These are phyloP conservation scores for Cheumatopsyche charites DNA, from an alignment of 1,140 invertebrate species.

Conservation along the genomic window DNA sequence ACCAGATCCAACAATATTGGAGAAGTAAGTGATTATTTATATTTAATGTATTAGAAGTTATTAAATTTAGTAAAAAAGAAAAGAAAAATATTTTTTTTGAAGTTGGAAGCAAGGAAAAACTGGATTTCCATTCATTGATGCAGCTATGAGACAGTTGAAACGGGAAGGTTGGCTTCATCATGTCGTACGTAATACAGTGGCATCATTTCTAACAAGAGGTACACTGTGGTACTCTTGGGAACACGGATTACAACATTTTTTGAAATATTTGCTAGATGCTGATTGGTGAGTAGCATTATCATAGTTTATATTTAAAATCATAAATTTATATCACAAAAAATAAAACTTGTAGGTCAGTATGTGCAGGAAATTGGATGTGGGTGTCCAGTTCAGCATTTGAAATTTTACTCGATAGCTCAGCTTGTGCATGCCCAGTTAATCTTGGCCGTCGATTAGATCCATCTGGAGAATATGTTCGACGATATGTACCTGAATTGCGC, in stretches of 20 bases:
- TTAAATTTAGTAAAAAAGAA: too few species aligned
- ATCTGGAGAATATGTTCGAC: slow-evolving; percentile 70
- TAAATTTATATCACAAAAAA: slow-evolving; percentile 4
- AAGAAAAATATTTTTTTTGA: not conserved
- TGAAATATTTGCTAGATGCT: slow-evolving; percentile 73
- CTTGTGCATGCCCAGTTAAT: slow-evolving; percentile 71
- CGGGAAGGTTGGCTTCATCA: slow-evolving; percentile 77
- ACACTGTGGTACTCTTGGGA: slow-evolving; percentile 78
- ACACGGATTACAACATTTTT: slow-evolving; percentile 68
- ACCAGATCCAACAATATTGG: slow-evolving; percentile 59
- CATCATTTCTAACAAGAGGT: slow-evolving; percentile 75
- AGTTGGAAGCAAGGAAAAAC: slow-evolving; percentile 72
- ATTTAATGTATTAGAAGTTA: not conserved
- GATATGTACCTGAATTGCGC: slow-evolving; percentile 73
- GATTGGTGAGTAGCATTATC: slow-evolving; percentile 60
- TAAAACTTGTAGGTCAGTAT: slow-evolving; percentile 63
- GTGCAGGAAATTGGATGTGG: slow-evolving; percentile 84
- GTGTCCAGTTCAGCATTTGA: slow-evolving; percentile 77
- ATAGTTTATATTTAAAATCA: not conserved
- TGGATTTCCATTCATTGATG: slow-evolving; percentile 80
- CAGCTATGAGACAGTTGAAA: slow-evolving; percentile 72
- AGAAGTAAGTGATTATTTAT: slow-evolving; percentile 51
- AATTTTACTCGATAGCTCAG: slow-evolving; percentile 66
- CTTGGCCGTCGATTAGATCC: slow-evolving; percentile 75
- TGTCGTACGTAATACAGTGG: slow-evolving; percentile 71